Evolutionary conservation across 2,113 vertebrate species (phyloP).

Genomic region (Brachionichthys hirsutus): DNA sequence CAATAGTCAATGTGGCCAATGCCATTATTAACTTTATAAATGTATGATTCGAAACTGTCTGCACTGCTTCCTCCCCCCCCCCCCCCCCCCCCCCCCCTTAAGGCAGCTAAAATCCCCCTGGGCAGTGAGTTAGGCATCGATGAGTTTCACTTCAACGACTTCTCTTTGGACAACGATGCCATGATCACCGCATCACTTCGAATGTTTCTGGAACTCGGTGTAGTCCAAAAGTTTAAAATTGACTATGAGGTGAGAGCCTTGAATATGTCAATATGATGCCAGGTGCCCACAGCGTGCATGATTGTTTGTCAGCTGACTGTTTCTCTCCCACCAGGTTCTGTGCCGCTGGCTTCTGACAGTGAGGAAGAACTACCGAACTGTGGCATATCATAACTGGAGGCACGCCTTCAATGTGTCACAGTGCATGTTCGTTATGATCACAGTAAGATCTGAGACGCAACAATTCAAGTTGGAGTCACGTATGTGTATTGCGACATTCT

Average conservation of each 20-base stretch:
- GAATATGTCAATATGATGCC: not conserved
- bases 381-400: constrained; percentile 83
- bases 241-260: constrained; percentile 76
- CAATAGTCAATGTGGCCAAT: not conserved
- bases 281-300: not conserved
- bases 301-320: not conserved
- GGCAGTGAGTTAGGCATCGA: constrained; percentile 80
- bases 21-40: not conserved
- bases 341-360: constrained; percentile 83
- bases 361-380: constrained; percentile 82
- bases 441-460: constrained; percentile 61
- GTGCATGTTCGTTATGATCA: constrained; percentile 83
- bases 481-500: not conserved
- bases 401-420: constrained; percentile 83
- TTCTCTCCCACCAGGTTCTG: constrained; percentile 68
- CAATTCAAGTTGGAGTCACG: not conserved
- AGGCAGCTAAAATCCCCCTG: constrained; percentile 82
- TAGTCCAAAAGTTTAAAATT: constrained; percentile 82
- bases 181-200: constrained; percentile 82
- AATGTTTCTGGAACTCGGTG: constrained; percentile 81
- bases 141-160: constrained; percentile 82
- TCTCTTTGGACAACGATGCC: constrained; percentile 81
- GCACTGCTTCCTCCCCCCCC: not conserved
- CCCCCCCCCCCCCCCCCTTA: constrained; percentile 20
- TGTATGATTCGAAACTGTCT: constrained; percentile 9